Evolutionary conservation across 2,888 invertebrate species (phyloP).

Genomic region (Diplazon laetatorius): DNA sequence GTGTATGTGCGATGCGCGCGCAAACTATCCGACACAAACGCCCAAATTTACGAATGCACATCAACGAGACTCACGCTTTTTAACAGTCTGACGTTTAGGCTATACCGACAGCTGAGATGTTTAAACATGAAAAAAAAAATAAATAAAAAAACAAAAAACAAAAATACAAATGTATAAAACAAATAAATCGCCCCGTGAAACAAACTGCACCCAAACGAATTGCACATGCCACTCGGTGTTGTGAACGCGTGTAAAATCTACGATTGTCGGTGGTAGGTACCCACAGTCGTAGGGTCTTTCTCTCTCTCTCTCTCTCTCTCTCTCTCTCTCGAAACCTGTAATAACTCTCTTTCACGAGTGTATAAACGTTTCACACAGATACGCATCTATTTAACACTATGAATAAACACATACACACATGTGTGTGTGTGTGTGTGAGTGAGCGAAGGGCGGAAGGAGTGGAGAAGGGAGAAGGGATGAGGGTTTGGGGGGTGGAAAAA

Average conservation of each 20-base stretch:
- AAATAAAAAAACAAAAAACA: too few species aligned
- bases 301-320: too few species aligned
- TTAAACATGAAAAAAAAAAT: too few species aligned
- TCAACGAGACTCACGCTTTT: too few species aligned
- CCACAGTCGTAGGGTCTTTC: constrained; percentile 5
- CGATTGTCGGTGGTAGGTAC: constrained; percentile 14
- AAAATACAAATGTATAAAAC: neutral
- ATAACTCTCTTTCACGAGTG: constrained; percentile 56
- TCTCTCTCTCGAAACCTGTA: constrained; percentile 44
- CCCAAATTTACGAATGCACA: too few species aligned
- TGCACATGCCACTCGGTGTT: constrained; percentile 20
- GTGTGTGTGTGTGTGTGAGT: neutral
- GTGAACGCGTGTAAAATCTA: constrained; percentile 28
- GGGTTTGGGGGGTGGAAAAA: constrained; percentile 11
- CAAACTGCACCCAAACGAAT: constrained; percentile 19
- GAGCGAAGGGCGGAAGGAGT: neutral
- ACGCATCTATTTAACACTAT: constrained; percentile 21
- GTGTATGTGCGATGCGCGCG: too few species aligned
- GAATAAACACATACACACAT: constrained; percentile 9
- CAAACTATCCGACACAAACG: too few species aligned
- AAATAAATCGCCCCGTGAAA: constrained; percentile 7
- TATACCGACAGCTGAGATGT: too few species aligned
- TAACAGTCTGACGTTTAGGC: too few species aligned
- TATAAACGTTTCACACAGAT: constrained; percentile 62
- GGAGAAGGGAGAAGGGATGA: neutral